phyloP scores from a whole-genome alignment of 2,113 vertebrate species.

The Poecile atricapillus region DNA sequence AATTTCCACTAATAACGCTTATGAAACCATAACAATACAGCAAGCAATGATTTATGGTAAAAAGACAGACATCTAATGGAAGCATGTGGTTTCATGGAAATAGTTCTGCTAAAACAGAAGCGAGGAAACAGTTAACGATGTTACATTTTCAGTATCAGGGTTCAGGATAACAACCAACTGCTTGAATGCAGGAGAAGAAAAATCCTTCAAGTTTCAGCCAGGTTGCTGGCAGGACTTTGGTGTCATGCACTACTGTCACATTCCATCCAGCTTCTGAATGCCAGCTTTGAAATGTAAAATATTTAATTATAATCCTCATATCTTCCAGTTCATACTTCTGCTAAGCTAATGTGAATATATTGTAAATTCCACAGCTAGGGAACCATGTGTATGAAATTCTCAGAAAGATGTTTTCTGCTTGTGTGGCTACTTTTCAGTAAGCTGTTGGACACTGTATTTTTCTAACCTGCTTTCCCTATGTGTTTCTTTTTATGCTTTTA shows the following conservation, averaged over 20 bases:
- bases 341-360: neutral
- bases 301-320: neutral
- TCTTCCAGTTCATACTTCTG: neutral
- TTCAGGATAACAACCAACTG: neutral
- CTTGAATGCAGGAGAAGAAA: neutral
- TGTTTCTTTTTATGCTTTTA: too few species aligned
- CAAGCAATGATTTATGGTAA: neutral
- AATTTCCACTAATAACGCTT: neutral
- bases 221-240: neutral
- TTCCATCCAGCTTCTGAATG: neutral
- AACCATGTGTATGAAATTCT: neutral
- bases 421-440: neutral
- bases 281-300: neutral
- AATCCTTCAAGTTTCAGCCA: neutral
- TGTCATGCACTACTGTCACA: neutral
- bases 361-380: neutral
- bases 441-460: neutral
- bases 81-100: neutral
- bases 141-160: neutral
- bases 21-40: neutral
- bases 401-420: neutral
- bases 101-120: neutral
- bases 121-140: neutral
- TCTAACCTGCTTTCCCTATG: neutral
- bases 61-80: neutral